Evolutionary conservation across 2,888 invertebrate genomes (phyloP).

Genomic region (Parelbella ahira): DNA sequence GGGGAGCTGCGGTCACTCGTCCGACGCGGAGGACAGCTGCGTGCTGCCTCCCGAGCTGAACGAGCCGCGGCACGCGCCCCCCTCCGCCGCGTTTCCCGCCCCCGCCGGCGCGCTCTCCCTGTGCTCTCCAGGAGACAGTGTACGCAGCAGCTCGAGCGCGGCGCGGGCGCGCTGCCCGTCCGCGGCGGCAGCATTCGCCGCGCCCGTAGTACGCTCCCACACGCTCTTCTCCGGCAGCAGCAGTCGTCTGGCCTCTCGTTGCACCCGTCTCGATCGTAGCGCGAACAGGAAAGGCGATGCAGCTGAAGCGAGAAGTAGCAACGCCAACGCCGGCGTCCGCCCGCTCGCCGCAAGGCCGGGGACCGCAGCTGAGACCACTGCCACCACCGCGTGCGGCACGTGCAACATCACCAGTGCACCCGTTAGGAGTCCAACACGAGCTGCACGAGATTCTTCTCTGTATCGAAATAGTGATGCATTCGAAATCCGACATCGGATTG

Average conservation of each 20-base stretch:
- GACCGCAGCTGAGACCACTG: slow-evolving; percentile 65
- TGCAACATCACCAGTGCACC: slow-evolving; percentile 89
- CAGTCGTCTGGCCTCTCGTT: slow-evolving; percentile 63
- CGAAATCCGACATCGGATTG: slow-evolving; percentile 88
- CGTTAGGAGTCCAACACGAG: slow-evolving; percentile 83
- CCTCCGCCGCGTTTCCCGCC: slow-evolving; percentile 67
- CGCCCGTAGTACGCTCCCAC: slow-evolving; percentile 75
- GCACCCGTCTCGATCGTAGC: slow-evolving; percentile 85
- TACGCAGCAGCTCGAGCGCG: slow-evolving; percentile 63
- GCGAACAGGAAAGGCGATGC: slow-evolving; percentile 89
- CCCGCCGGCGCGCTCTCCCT: slow-evolving; percentile 42
- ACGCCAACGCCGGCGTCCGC: slow-evolving; percentile 71
- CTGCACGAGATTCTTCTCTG: slow-evolving; percentile 93
- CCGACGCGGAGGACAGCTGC: slow-evolving; percentile 82
- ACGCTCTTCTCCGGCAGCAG: slow-evolving; percentile 68
- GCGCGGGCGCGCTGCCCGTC: slow-evolving; percentile 74
- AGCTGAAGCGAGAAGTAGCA: slow-evolving; percentile 82
- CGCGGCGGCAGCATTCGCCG: slow-evolving; percentile 75
- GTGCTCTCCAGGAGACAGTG: slow-evolving; percentile 62
- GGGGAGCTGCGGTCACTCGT: slow-evolving; percentile 73
- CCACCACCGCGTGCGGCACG: slow-evolving; percentile 81
- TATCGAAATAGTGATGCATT: slow-evolving; percentile 92
- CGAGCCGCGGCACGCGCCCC: slow-evolving; percentile 80
- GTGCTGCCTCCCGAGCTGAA: slow-evolving; percentile 84
- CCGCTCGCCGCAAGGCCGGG: slow-evolving; percentile 73